These are phyloP conservation scores for Nothoprocta pentlandii DNA, from an alignment of 2,113 vertebrate species.

Conservation along the genomic window DNA sequence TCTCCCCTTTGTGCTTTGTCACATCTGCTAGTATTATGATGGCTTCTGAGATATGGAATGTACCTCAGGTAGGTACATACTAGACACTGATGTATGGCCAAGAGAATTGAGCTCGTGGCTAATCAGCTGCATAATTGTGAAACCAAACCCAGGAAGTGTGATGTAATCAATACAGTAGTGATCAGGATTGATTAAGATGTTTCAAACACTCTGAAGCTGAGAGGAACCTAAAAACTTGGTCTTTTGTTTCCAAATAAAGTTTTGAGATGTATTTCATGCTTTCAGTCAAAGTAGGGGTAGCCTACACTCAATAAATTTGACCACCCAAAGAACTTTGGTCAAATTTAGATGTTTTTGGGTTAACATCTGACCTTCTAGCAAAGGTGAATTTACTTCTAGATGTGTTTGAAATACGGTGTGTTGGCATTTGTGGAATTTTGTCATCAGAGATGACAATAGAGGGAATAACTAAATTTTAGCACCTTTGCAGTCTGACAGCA, in stretches of 20 bases:
- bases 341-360: not conserved
- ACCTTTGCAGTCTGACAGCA: not conserved
- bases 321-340: not conserved
- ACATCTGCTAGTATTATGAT: not conserved
- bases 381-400: not conserved
- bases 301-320: not conserved
- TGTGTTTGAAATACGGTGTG: not conserved
- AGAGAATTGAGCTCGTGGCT: not conserved
- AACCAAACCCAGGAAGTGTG: not conserved
- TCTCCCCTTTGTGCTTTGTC: not conserved
- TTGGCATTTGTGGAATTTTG: not conserved
- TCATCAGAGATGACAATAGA: not conserved
- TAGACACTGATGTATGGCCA: not conserved
- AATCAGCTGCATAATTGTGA: not conserved
- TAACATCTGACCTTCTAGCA: not conserved
- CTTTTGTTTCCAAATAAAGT: not conserved
- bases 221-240: not conserved
- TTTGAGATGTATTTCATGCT: not conserved
- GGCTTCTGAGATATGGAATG: not conserved
- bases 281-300: not conserved
- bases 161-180: not conserved
- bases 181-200: not conserved
- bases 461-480: constrained; percentile 8
- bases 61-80: not conserved
- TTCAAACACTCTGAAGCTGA: not conserved